Base-by-base conservation (phyloP, 2,888 invertebrate species). In the Agrotis segetum region DNA sequence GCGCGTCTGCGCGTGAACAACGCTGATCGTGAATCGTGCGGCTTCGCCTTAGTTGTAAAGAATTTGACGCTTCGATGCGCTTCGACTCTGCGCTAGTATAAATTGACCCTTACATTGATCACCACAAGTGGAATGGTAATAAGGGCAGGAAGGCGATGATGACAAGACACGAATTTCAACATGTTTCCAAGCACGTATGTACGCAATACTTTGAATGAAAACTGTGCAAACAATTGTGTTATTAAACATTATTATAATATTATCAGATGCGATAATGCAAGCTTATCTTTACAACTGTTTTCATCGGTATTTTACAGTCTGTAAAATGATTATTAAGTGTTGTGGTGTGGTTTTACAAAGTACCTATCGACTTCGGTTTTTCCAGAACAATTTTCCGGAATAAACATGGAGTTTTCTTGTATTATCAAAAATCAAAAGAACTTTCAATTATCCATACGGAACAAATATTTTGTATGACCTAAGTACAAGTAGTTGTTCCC, bases 271-370 rank as follows among this genome's bases (percentile, higher is more conserved):
- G 40, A 19, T 73, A 71, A 47, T 73, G 11, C 47, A 24, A 11
- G 47, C 34, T 60, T 53, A 74, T 56, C 44, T 74, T 75, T 58
- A 58, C 14, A 47, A 17, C 49, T 64, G 24, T 24, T 74, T 46
- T 74, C 24, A 58, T 52, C 50, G 47, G n/a, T 65, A 56, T 19
- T 65, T 50, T 44, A 40, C 17, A n/a, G 16, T 7, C 46, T 52
- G 56, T 67, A 19, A 40, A 40, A 75, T 40, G 50, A 34, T 56
- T 74, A 14, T 74, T 65, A n/a, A 40, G 11, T 70, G 50, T 6
- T n/a, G 19, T 58, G 19, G 19, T 17, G 34, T 58, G 14, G 34
- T 66, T 52, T 7, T 50, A n/a, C 17, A 2, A 56, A 50, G 21
- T 14, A n/a, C n/a, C n/a, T n/a, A 63, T 9, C 9, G 17, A 53